phyloP scores from a whole-genome alignment of 1,140 invertebrate species.

The Pogonomyrmex californicus region DNA sequence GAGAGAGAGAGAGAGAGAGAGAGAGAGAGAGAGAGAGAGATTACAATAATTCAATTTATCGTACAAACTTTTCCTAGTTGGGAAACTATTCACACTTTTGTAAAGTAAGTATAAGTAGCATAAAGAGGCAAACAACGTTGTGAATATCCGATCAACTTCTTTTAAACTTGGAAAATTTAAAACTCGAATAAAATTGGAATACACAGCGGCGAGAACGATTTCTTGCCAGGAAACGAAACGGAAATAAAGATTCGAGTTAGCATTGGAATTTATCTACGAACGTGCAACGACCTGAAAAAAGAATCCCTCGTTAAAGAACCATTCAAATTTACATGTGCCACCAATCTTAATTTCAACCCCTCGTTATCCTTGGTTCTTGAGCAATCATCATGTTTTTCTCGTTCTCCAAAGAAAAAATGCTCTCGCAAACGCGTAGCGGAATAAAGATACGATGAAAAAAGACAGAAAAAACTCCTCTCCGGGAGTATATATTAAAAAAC shows the following conservation, averaged over 20 bases:
- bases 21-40: slow-evolving; percentile 36
- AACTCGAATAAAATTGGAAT: neutral
- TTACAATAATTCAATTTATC: slow-evolving; percentile 43
- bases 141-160: neutral
- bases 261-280: slow-evolving; percentile 14
- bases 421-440: slow-evolving; percentile 6
- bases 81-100: slow-evolving; percentile 35
- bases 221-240: neutral
- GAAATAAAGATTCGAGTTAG: slow-evolving; percentile 1
- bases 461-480: neutral
- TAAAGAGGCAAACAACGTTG: neutral
- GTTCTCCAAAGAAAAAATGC: slow-evolving; percentile 26
- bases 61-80: slow-evolving; percentile 32
- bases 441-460: slow-evolving; percentile 18
- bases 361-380: slow-evolving; percentile 2
- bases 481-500: slow-evolving; percentile 75
- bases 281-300: neutral
- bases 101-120: neutral
- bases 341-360: slow-evolving; percentile 22
- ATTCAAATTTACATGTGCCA: slow-evolving; percentile 49
- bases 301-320: slow-evolving; percentile 22
- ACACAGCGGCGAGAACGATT: neutral
- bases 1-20: slow-evolving; percentile 45
- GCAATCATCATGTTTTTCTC: neutral
- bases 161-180: slow-evolving; percentile 9